Evolutionary conservation across 2,888 invertebrate genomes (phyloP).

Genomic region (Cepaea hortensis): DNA sequence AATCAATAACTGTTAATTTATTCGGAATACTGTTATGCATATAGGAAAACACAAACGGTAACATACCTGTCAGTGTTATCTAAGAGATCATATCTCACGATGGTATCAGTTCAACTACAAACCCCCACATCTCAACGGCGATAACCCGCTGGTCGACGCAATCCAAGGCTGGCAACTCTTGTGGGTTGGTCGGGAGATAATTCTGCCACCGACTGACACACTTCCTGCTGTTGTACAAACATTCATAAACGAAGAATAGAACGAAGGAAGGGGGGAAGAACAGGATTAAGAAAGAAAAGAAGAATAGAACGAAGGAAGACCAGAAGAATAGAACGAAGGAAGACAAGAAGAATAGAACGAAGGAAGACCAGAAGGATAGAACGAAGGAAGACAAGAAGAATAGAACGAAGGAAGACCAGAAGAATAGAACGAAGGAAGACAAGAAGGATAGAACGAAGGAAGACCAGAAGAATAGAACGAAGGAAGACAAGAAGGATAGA

Average conservation of each 20-base stretch:
- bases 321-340: not conserved
- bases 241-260: not conserved
- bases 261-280: not conserved
- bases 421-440: not conserved
- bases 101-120: too few species aligned
- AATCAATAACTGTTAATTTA: too few species aligned
- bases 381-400: not conserved
- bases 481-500: not conserved
- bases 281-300: not conserved
- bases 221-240: not conserved
- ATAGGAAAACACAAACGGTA: too few species aligned
- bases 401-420: not conserved
- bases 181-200: too few species aligned
- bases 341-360: not conserved
- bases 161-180: too few species aligned
- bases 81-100: too few species aligned
- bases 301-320: not conserved
- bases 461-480: not conserved
- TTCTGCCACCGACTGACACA: too few species aligned
- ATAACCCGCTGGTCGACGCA: not conserved
- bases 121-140: too few species aligned
- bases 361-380: conserved; percentile 2
- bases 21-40: too few species aligned
- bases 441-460: too few species aligned
- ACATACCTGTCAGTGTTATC: too few species aligned